phyloP scores from a whole-genome alignment of 2,113 vertebrate species.

The Tautogolabrus adspersus region DNA sequence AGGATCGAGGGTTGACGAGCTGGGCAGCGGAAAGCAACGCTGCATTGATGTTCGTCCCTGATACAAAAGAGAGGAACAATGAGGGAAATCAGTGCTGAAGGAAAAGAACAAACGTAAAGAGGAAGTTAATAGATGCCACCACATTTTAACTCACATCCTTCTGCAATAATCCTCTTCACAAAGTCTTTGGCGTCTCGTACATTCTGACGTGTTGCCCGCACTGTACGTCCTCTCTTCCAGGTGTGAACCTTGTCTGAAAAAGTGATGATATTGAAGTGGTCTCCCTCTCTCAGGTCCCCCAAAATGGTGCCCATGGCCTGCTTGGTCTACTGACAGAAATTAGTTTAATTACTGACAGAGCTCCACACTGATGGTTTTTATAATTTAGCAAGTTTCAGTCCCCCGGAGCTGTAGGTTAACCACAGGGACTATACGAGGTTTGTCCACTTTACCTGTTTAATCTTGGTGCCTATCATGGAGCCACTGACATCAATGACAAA shows the following conservation, averaged over 20 bases:
- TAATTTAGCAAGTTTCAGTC: not conserved
- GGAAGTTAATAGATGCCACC: not conserved
- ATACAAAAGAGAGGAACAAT: constrained; percentile 6
- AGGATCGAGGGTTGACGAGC: constrained; percentile 78
- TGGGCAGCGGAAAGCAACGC: constrained; percentile 87
- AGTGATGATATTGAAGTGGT: constrained; percentile 90
- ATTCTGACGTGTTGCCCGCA: constrained; percentile 83
- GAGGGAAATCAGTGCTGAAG: not conserved
- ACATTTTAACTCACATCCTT: constrained; percentile 83
- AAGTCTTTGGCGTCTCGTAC: constrained; percentile 85
- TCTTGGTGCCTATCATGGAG: constrained; percentile 89
- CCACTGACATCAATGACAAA: constrained; percentile 88
- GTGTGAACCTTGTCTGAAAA: constrained; percentile 87
- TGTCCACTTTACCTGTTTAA: constrained; percentile 85
- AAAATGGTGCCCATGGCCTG: constrained; percentile 88
- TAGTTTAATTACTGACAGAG: constrained; percentile 12
- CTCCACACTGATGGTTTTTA: not conserved
- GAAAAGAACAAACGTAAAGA: not conserved
- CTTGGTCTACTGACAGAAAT: constrained; percentile 84
- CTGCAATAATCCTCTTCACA: constrained; percentile 82
- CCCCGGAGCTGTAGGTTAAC: not conserved
- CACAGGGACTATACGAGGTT: not conserved
- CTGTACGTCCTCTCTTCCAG: constrained; percentile 84
- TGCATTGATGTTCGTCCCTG: constrained; percentile 90
- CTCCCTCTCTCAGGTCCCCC: constrained; percentile 83